Evolutionary conservation across 2,797 vertebrate genomes (phyloP).

Genomic region (Graptemys geographica): DNA sequence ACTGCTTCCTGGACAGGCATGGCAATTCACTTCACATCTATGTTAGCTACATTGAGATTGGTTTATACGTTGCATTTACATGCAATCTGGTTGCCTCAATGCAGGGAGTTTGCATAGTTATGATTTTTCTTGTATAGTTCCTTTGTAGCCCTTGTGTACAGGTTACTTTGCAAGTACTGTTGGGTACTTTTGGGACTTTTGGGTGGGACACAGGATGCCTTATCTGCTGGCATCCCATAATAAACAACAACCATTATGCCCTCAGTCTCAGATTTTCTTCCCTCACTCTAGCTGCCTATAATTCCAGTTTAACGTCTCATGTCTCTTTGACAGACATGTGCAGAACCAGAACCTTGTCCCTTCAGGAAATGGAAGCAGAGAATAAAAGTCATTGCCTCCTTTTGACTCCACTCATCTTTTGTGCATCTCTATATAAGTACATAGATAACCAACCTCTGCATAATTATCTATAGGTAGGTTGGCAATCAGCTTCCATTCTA

Average conservation of each 20-base stretch:
- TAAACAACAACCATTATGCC: not conserved
- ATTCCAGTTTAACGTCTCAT: not conserved
- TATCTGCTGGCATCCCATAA: not conserved
- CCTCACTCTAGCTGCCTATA: not conserved
- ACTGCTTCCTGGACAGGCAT: not conserved
- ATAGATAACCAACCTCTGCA: too few species aligned
- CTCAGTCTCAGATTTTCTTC: not conserved
- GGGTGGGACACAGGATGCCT: not conserved
- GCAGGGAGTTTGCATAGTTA: not conserved
- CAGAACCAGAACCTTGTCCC: conserved; percentile 2
- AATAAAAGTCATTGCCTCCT: conserved; percentile 44
- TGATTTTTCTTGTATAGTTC: not conserved
- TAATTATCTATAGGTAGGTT: conserved; percentile 8
- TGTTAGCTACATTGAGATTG: not conserved
- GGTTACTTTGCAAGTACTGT: not conserved
- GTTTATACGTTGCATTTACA: not conserved
- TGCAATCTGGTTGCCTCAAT: not conserved
- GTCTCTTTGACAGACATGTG: not conserved
- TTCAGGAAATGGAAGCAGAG: conserved; percentile 13
- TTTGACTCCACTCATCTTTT: not conserved
- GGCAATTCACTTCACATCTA: not conserved
- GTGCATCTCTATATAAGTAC: conserved; percentile 53
- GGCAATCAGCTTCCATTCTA: conserved; percentile 26
- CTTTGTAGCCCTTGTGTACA: not conserved
- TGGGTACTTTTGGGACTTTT: not conserved